Evolutionary conservation across 1,140 invertebrate species (phyloP), one percentile per base, ranked within the genome.

Genomic region (Drosophila nasuta): DNA sequence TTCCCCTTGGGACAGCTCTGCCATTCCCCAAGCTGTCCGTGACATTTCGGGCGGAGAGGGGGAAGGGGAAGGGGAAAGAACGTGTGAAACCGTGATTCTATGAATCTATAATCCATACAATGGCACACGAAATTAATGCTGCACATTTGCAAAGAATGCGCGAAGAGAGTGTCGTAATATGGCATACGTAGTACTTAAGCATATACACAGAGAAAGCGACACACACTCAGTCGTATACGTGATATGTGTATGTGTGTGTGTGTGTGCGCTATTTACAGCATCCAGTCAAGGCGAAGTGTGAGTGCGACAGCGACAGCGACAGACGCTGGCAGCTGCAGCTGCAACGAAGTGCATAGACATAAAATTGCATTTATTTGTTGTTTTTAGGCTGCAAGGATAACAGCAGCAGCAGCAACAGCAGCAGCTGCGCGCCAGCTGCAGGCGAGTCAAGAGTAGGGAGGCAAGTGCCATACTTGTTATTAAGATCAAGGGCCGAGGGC

Each of bases 271-370:
- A 74, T 74, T 74, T 74, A 62, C 71, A 74, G 71, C 71, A 74
- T 74, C 65, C 66, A 35, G 35, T 38, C 35, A 38, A 38, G 35
- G 35, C 35, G 8, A 38, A 49, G 35, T 35, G 58, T 8, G 5
- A 33, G 33, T 6, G 33, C 33, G 7, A 33, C 8, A 70, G 68
- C 62, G 38, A 74, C 60, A 65, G 65, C 49, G 28, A 35, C 15
- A 20, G 10, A 49, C 20, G 30, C 5, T 30, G 11, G 45, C 43
- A 49, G 33, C 51, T 7, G 66, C 72, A 75, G 66, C 72, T 70
- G 72, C 72, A 75, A 48, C 58, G 33, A 70, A 74, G 72, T 70
- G 67, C 72, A 75, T 70, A 70, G 69, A 69, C 72, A 75, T 75
- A 49, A 75, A 75, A 75, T 75, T 75, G 72, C 58, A 69, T 74